Base-by-base conservation (phyloP, 2,888 invertebrate genomes). In the Taenaris catops region DNA sequence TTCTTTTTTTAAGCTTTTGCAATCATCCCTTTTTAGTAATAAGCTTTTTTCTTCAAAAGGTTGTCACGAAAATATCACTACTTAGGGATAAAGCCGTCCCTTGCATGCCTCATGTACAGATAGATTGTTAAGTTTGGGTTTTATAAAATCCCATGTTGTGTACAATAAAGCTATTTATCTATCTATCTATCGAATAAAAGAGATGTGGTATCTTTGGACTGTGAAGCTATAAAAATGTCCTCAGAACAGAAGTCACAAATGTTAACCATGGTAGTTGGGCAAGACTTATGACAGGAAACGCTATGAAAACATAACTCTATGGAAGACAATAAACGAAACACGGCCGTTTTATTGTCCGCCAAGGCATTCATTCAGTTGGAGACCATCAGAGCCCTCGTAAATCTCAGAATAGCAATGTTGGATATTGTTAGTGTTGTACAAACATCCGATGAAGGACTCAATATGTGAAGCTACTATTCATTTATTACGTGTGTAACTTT, bases 331-430 rank as follows among this genome's bases (percentile, higher is more conserved):
- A 70, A 72, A 66, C 34, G 53, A 44, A 40, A 55, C 57, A 49
- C 54, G 53, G 57, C 60, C 55, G 69, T 78, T 83, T 84, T 80
- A 83, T 73, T 76, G 66, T 73, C 72, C 55, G 48, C 44, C 19
- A 14, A 26, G 50, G 58, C 51, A 62, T 60, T 69, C 62, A 68
- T 70, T 64, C 67, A 68, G 67, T 68, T 74, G 63, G 61, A 62
- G 73, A 74, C 70, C 70, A 68, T 63, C 56, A 52, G 58, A 51
- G 48, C 46, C 51, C 53, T 79, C 78, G 72, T 84, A 73, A 83
- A 83, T 70, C 70, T 69, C 43, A 42, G 58, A 73, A 81, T 72
- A 75, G 72, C 64, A 67, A 63, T 51, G 62, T 57, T 53, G 53
- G 48, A 57, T 49, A 53, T 60, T 63, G 62, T 63, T 61, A 53